Conservation (phyloP, 2,113 vertebrate genomes). For the Leucopternis melanops region DNA sequence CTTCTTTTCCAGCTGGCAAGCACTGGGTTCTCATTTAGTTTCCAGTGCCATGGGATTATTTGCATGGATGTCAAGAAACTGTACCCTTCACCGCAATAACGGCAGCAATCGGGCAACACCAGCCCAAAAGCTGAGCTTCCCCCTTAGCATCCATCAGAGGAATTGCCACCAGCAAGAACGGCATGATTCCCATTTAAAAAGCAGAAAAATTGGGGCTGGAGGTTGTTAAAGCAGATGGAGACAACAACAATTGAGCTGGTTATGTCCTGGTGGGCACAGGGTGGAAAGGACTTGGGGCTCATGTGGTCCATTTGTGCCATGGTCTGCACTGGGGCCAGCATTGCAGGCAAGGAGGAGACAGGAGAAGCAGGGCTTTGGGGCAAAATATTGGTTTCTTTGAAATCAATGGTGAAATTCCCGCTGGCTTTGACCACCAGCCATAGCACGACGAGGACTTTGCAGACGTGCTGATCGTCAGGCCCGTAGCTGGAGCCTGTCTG, state of each 20-base stretch:
- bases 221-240: not conserved
- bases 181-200: not conserved
- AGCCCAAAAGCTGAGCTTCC: not conserved
- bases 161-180: fast-evolving
- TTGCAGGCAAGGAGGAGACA: not conserved
- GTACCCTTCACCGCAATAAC: not conserved
- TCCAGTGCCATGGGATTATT: not conserved
- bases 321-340: fast-evolving
- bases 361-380: not conserved
- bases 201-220: not conserved
- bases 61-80: not conserved
- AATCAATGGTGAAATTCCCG: not conserved
- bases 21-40: not conserved
- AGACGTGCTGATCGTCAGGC: not conserved
- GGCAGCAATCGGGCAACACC: not conserved
- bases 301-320: fast-evolving
- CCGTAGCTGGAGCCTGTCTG: not conserved
- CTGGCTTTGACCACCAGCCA: not conserved
- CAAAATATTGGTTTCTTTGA: not conserved
- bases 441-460: not conserved
- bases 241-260: fast-evolving
- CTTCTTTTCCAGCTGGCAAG: not conserved
- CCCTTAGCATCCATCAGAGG: not conserved
- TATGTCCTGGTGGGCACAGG: fast-evolving
- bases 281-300: not conserved